A percentile compares a stretch with the other conserved stretches of the same genome.
Conservation (phyloP, 2,888 invertebrate genomes). For the Schizotus pectinicornis region DNA sequence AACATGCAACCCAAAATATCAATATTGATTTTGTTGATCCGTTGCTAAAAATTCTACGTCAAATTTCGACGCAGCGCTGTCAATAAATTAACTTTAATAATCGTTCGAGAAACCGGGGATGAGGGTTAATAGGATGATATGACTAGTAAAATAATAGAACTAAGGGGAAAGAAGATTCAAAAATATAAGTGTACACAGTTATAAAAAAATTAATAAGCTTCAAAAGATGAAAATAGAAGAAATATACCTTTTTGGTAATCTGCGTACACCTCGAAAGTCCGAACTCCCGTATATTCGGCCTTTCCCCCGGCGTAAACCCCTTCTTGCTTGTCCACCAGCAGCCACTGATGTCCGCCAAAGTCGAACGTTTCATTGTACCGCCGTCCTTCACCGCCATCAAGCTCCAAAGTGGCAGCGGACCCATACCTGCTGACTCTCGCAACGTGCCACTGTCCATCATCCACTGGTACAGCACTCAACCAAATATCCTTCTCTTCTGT, state of each 20-base stretch:
- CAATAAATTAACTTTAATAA: too few relatives aligned
- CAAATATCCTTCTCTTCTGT: slow-evolving; percentile 91
- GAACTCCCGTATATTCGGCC: slow-evolving; percentile 92
- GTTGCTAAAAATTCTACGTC: too few relatives aligned
- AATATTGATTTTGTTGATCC: too few relatives aligned
- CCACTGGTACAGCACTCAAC: slow-evolving; percentile 87
- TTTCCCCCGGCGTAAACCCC: slow-evolving; percentile 96
- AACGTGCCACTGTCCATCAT: slow-evolving; percentile 97
- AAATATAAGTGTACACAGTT: too few relatives aligned
- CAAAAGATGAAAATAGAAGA: background rate
- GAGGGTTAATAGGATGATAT: too few relatives aligned
- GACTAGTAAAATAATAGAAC: too few relatives aligned
- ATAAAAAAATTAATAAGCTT: background rate
- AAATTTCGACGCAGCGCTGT: too few relatives aligned
- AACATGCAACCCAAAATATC: too few relatives aligned
- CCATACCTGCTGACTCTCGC: slow-evolving; percentile 91
- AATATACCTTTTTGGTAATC: slow-evolving; percentile 95
- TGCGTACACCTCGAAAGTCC: slow-evolving; percentile 92
- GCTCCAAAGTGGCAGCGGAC: slow-evolving; percentile 87
- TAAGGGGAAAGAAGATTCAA: too few relatives aligned
- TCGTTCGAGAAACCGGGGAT: too few relatives aligned
- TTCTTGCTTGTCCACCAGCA: slow-evolving; percentile 91
- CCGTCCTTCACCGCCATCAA: slow-evolving; percentile 95
- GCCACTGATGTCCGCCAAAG: slow-evolving; percentile 90
- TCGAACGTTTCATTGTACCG: slow-evolving; percentile 92